These are phyloP conservation scores for Hedychridium roseum DNA, from an alignment of 2,888 invertebrate genomes.

Conservation along the genomic window DNA sequence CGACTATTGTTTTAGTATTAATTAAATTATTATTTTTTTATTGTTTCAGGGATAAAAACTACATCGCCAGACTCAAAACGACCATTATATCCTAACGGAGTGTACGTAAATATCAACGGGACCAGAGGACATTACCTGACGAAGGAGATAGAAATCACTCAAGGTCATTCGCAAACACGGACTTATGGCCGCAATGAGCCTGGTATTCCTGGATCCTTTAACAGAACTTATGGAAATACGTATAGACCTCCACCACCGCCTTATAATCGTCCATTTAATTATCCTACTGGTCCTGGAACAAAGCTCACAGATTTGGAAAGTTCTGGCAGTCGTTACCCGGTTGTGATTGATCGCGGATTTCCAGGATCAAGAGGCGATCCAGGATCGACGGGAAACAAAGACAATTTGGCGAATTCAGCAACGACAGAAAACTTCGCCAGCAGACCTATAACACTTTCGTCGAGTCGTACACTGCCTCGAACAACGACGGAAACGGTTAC, in stretches of 20 bases:
- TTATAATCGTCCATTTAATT: slow-evolving; percentile 3
- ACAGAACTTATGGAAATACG: slow-evolving; percentile 4
- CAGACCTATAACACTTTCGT: too few species aligned
- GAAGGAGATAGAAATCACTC: slow-evolving; percentile 42
- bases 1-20: neutral
- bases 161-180: slow-evolving; percentile 47
- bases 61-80: slow-evolving; percentile 2
- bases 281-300: too few species aligned
- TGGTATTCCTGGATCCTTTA: neutral
- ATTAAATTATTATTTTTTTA: neutral
- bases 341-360: too few species aligned
- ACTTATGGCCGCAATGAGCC: slow-evolving; percentile 22
- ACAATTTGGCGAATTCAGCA: too few species aligned
- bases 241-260: slow-evolving; percentile 11
- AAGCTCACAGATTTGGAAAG: too few species aligned
- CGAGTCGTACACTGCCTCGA: too few species aligned
- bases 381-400: too few species aligned
- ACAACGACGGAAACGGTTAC: too few species aligned
- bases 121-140: slow-evolving; percentile 43
- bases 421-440: too few species aligned
- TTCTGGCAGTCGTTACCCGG: too few species aligned
- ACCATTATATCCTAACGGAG: slow-evolving; percentile 22
- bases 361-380: too few species aligned
- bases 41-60: slow-evolving; percentile 16
- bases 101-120: slow-evolving; percentile 41